These are phyloP conservation scores for Molossus alvarezi DNA, from an alignment of 2,797 vertebrate genomes.

Conservation along the genomic window DNA sequence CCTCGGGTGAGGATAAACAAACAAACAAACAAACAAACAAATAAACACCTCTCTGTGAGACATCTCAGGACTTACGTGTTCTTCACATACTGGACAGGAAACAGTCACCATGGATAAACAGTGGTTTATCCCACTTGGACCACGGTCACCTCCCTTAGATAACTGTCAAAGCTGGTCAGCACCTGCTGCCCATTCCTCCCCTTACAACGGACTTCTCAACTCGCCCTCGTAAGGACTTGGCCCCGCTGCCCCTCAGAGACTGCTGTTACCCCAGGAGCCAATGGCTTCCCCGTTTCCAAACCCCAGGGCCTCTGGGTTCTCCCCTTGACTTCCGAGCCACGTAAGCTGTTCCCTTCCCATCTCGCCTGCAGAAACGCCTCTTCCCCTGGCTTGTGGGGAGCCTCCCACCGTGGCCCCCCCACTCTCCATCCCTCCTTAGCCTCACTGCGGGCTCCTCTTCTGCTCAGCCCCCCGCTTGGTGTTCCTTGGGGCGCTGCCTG, in stretches of 20 bases:
- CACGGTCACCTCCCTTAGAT: too few relatives aligned
- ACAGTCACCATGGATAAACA: neutral
- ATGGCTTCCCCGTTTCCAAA: neutral
- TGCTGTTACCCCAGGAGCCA: rapidly evolving
- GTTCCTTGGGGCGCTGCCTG: rapidly evolving
- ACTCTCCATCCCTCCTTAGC: neutral
- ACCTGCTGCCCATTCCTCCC: neutral
- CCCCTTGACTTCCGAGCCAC: neutral
- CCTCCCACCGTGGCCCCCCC: neutral
- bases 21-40: too few relatives aligned
- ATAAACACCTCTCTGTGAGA: neutral
- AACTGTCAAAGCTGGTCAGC: neutral
- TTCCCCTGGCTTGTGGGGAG: neutral
- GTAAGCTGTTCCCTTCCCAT: rapidly evolving
- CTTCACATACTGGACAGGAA: neutral
- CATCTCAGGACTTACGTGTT: neutral
- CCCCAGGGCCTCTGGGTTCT: too few relatives aligned
- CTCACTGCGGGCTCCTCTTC: neutral
- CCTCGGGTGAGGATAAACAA: too few relatives aligned
- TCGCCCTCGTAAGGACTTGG: neutral
- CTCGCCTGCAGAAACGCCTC: neutral
- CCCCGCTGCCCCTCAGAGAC: neutral
- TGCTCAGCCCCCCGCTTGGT: rapidly evolving
- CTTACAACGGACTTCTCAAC: neutral
- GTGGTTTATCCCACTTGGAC: too few relatives aligned